phyloP scores from a whole-genome alignment of 2,888 invertebrate species.

The Mechanitis mazaeus region DNA sequence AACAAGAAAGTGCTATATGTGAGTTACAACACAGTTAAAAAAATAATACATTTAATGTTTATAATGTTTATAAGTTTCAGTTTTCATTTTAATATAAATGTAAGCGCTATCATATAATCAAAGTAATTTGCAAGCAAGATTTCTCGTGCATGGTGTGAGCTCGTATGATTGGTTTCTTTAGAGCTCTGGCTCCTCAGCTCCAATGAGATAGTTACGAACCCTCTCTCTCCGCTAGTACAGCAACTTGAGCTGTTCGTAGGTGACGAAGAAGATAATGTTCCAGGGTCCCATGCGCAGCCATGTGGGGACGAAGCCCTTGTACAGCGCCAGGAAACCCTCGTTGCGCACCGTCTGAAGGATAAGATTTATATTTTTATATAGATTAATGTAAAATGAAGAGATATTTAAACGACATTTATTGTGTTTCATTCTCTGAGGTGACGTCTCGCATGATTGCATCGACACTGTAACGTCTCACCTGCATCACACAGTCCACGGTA shows the following conservation, averaged over 20 bases:
- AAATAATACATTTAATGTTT: too few relatives aligned
- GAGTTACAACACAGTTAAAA: too few relatives aligned
- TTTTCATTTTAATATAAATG: too few relatives aligned
- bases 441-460: too few relatives aligned
- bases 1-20: too few relatives aligned
- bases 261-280: slow-evolving; percentile 97
- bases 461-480: slow-evolving; percentile 65
- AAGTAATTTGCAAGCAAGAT: not conserved
- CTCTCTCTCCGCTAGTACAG: slow-evolving; percentile 65
- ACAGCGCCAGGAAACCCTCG: slow-evolving; percentile 91
- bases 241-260: slow-evolving; percentile 92
- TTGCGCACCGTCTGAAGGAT: slow-evolving; percentile 84
- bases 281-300: slow-evolving; percentile 97
- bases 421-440: too few relatives aligned
- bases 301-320: slow-evolving; percentile 97
- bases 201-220: slow-evolving; percentile 13
- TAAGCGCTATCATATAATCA: too few relatives aligned
- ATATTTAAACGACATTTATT: not conserved
- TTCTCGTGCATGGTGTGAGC: not conserved
- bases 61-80: too few relatives aligned
- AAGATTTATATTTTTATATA: not conserved
- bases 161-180: too few relatives aligned
- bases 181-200: not conserved
- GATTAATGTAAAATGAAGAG: not conserved
- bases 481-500: slow-evolving; percentile 87